Evolutionary conservation across 2,888 invertebrate species (phyloP), one percentile per base, ranked within the genome.

Genomic region (Leucoma salicis): DNA sequence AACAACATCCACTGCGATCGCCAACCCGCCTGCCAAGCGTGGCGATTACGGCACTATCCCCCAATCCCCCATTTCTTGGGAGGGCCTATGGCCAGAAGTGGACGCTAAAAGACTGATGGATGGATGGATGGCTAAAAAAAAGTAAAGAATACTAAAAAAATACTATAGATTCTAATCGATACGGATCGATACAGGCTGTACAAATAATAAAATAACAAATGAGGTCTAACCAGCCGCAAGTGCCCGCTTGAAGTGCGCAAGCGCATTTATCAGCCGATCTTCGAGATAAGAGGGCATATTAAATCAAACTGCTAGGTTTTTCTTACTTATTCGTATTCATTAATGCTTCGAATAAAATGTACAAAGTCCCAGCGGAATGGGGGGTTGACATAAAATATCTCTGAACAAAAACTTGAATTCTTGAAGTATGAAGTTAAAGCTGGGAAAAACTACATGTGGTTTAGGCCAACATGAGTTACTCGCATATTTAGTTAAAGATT

Each of bases 281-380:
- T 61, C 25, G 38, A 57, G 77, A 77, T 78, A 79, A 80, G 64
- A 49, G 12, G 53, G 42, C 46, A 72, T 77, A 78, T 80, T 82
- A 83, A 86, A 85, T 85, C 83, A 85, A 82, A 79, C 72, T 60
- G 57, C 53, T 42, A 57, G 61, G 73, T 86, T 88, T 85, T 86
- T 87, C 78, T 70, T 57, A 57, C 69, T 64, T 72, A 85, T 86
- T 82, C 70, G 76, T 87, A 88, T 88, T 88, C 86, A 88, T 87
- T 83, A 82, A 88, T 74, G 60, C 87, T 84, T 83, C 77, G 81
- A 83, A 87, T 87, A 84, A 86, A 81, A 65, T 53, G 76, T 79
- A 83, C 88, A 82, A 85, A 80, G 70, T 49, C 39, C 35, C 44
- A 51, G n/a, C 57, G 78, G 63, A 77, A 81, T 82, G 82, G 87